Base-by-base conservation (phyloP, 2,113 vertebrate genomes). In the Haemorhous mexicanus region DNA sequence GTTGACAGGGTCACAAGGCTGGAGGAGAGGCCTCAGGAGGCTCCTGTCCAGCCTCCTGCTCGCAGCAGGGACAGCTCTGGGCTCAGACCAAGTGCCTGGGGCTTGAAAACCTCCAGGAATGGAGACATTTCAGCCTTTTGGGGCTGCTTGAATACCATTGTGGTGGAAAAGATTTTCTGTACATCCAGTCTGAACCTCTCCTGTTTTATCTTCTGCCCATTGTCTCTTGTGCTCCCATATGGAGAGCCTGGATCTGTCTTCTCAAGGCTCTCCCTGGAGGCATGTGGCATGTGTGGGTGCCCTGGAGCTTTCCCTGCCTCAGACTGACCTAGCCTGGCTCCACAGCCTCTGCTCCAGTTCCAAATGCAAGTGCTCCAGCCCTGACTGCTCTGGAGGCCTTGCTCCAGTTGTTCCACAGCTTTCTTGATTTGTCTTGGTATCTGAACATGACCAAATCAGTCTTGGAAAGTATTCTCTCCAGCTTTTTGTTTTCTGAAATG, bases 351-450 rank as follows among this genome's bases (percentile, higher is more conserved):
- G 7, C 35, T 87, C 9, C 59, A 63, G 55, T 41, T 23, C 26
- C 0, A 6, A 81, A 32, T 56, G 19, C 19, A 8, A 33, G 14
- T 43, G 27, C 55, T 94, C 1, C 46, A 84, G 44, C 59, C 27
- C 30, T 2, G 2, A 1, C 55, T 5, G 3, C 82, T 80, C 43
- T 27, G 27, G 27, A 77, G 63, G 28, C 46, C 13, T 80, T 2
- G 0, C 72, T 90, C 20, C 46, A 4, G 24, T 66, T 80, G 63
- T 84, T 78, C 61, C 3, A 5, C 22, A 6, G 68, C 66, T 72
- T 75, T 50, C 49, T 84, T 93, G 74, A 79, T 91, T 89, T 73
- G 41, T 89, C 84, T 80, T 93, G 84, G 9, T 85, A 68, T n/a
- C 66, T 76, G 82, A 90, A 72, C 33, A 56, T 44, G 52, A 84